Base-by-base conservation (phyloP, 2,113 vertebrate species). In the Centropristis striata region DNA sequence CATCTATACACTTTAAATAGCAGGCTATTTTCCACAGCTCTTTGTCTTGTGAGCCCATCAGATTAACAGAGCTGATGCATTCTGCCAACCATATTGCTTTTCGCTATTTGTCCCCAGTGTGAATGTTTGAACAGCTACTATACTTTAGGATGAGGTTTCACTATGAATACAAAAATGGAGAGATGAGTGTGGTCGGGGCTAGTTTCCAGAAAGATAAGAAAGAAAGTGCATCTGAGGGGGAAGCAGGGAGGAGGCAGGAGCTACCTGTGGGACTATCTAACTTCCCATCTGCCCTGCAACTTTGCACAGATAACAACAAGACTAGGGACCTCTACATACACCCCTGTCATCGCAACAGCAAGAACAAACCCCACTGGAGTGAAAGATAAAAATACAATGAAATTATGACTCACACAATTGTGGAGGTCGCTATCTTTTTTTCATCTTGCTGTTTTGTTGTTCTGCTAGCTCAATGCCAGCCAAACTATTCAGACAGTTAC, bases 281-380 rank as follows among this genome's bases (percentile, higher is more conserved):
- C 61, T 66, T 76, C 55, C 64, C 59, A 85, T 82, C 46, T 78
- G 60, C 54, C 16, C 63, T 54, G 63, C 51, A 80, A 70, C 51
- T 23, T 25, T 70, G 53, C 44, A 74, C 20, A 46, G 77, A 88
- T 81, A 75, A 85, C 36, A 71, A 41, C 59, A 41, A 44, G 44
- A 80, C 16, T 20, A 13, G 46, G 23, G 39, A 72, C 46, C 54
- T 76, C 64, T 70, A 44, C 53, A 75, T 49, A 78, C 57, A 70
- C 47, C 4, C 9, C 58, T 60, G 69, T 80, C 69, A 70, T 15
- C 5, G 3, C 63, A 63, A 72, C 70, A 80, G 36, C 46, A 47
- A 41, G 16, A 65, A 47, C 50, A 81, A 69, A 64, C 32, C 28
- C 32, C 28, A 21, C 37, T 28, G n/a, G 28, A 65, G 10, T 42